Base-by-base conservation (phyloP, 2,797 vertebrate species). In the Danio albolineatus region DNA sequence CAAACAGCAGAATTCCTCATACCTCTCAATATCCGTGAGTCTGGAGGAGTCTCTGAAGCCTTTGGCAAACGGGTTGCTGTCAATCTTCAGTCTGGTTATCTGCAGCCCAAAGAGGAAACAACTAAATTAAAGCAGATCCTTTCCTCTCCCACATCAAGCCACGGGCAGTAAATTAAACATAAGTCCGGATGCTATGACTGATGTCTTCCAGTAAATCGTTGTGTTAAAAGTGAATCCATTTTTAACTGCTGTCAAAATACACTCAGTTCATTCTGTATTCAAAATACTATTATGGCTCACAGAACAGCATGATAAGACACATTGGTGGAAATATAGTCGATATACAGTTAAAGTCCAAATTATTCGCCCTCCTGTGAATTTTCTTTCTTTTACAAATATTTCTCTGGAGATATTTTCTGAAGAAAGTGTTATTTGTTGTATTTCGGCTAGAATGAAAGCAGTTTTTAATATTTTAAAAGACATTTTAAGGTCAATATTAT, bases 41-140 rank as follows among this genome's bases (percentile, higher is more conserved):
- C 98, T 95, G 64, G 98, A 99, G 49, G 98, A 99, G 91, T 99
- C 98, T 87, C 98, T 93, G 93, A 99, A 99, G 85, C 98, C 98
- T 95, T 99, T 99, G 87, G 98, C 98, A 75, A 99, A 99, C 7
- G 98, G 98, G 92, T 99, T 99, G 90, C 98, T 99, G 93, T 99
- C 98, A 83, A 99, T 99, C 95, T 99, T 99, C 94, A 99, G 90
- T 89, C 99, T 99, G 88, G 98, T 99, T 92, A 99, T 99, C 98
- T 99, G 92, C 85, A 7, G 76, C 5, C 85, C 85, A 76, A 71
- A 56, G 71, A 43, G 44, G 19, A 73, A n/a, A 28, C 13, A 3
- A 53, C 17, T 4, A 64, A 54, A 74, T 82, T 61, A 81, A 21
- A 57, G 44, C 19, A 70, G 46, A 14, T 60, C 17, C 49, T 56